Evolutionary conservation across 2,797 vertebrate genomes (phyloP).

Genomic region (Staurois parvus): DNA sequence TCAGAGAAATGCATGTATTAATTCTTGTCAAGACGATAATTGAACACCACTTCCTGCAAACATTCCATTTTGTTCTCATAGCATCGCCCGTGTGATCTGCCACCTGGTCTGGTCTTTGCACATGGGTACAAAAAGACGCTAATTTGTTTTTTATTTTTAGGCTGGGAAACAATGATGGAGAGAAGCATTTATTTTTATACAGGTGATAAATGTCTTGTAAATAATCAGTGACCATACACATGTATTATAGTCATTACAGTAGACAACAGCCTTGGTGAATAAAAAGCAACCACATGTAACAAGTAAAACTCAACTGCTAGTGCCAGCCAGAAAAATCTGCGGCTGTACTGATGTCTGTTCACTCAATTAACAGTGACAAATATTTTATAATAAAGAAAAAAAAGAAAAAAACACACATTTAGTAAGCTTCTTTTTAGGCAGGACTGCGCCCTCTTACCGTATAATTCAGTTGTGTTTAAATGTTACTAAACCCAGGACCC

Average conservation of each 20-base stretch:
- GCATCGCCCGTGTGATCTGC: conserved; percentile 27
- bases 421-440: no score
- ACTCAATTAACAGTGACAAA: no score
- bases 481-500: no score
- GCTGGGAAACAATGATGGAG: conserved; percentile 2
- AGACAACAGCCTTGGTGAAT: no score
- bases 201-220: conserved; percentile 18
- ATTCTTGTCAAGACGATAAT: conserved; percentile 50
- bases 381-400: no score
- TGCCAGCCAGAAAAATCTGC: no score
- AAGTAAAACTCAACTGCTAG: no score
- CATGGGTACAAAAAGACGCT: conserved; percentile 18
- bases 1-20: conserved; percentile 48
- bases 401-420: no score
- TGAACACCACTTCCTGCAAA: conserved; percentile 36
- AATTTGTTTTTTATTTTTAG: conserved; percentile 7
- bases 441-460: no score
- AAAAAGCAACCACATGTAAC: no score
- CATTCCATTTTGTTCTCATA: conserved; percentile 32
- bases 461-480: no score
- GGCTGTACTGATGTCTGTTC: no score
- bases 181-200: conserved; percentile 5
- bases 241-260: neutral
- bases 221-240: neutral
- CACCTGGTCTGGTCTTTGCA: conserved; percentile 28